Base-by-base conservation (phyloP, 2,797 vertebrate species). In the Poecilia wingei region DNA sequence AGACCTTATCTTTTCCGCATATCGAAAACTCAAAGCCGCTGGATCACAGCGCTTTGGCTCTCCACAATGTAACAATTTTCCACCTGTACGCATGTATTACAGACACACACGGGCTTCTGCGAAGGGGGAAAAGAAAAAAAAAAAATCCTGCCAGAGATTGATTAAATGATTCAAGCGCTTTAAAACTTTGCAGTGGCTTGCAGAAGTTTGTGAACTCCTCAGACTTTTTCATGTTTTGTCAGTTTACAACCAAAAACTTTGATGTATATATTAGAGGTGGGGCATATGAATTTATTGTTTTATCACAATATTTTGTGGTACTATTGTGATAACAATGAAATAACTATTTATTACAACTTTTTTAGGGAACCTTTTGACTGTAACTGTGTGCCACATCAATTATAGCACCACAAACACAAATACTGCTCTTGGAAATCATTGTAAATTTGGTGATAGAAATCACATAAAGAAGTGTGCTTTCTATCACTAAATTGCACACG, bases 1-100 rank as follows among this genome's bases (percentile, higher is more conserved):
- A 87, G 87, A 88, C 74, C 78, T 92, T 93, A 93, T 94, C 94
- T 91, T 84, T 73, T 81, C 87, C 84, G 79, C 82, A 88, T 91
- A 89, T 92, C 84, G 59, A 82, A 89, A 72, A 79, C 85, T 92
- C 88, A 86, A 91, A 92, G 80, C 76, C 74, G 46, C 73, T 87
- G 85, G 83, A 88, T 93, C 87, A 82, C 70, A 83, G 70, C 0
- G 6, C 49, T 22, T 81, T 91, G 91, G 89, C 89, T 85, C 69
- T 0, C 61, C 74, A 84, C 73, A 81, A 68, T 80, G 73, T 45
- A 89, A 84, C 82, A 86, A 78, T 83, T 74, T 64, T 87, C 76
- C 89, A 93, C 92, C 90, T 93, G 88, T 89, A 84, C 47, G 81
- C 77, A 88, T 84, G 83, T 77, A 88, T 88, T 76, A 82, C 82